These are phyloP conservation scores for Osmerus mordax DNA, from an alignment of 2,113 vertebrate genomes.

Conservation along the genomic window DNA sequence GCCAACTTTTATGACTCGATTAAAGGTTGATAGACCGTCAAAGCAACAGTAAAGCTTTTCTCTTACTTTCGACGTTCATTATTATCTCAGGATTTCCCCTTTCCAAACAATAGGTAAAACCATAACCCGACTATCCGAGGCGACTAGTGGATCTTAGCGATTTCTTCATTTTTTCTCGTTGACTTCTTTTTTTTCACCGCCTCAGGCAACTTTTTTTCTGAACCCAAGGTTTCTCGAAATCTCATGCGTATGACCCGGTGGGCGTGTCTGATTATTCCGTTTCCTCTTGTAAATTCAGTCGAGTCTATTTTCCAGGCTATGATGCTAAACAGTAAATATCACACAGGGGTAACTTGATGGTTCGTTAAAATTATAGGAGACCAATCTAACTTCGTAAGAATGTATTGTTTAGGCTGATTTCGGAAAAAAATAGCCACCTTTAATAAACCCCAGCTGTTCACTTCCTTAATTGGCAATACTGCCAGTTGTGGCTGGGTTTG, in stretches of 20 bases:
- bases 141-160: neutral
- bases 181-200: slow-evolving; percentile 34
- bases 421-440: no score
- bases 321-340: neutral
- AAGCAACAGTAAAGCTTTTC: neutral
- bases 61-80: neutral
- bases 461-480: no score
- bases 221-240: slow-evolving; percentile 23
- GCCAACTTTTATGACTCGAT: slow-evolving; percentile 37
- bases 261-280: slow-evolving; percentile 22
- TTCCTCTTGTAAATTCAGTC: slow-evolving; percentile 3
- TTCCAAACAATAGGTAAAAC: neutral
- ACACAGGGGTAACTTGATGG: no score
- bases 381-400: no score
- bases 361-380: no score
- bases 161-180: slow-evolving; percentile 15
- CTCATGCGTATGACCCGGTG: slow-evolving; percentile 33
- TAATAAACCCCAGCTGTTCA: no score
- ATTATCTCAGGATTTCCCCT: neutral
- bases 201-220: slow-evolving; percentile 47
- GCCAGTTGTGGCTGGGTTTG: no score
- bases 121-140: neutral
- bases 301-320: neutral
- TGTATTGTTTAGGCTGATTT: no score
- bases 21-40: neutral